These are phyloP conservation scores for Caradrina kadenii DNA, from an alignment of 2,888 invertebrate species.

Conservation along the genomic window DNA sequence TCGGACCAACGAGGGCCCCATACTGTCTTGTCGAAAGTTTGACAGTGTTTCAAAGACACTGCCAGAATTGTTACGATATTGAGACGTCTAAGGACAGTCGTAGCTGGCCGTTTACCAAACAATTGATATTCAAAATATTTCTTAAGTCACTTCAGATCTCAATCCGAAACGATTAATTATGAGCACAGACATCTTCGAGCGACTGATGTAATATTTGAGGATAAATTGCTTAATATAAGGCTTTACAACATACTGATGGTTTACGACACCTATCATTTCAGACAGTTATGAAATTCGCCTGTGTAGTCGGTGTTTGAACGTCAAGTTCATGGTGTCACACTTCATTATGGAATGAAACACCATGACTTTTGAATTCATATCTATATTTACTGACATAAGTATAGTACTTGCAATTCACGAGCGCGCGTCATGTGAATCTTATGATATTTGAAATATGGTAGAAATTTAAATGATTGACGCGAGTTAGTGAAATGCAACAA, in stretches of 20 bases:
- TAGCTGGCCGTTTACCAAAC: slow-evolving; percentile 7
- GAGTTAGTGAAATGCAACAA: not conserved
- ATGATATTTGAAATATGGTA: not conserved
- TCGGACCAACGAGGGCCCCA: not conserved
- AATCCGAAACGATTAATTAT: not conserved
- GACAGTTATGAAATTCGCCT: slow-evolving; percentile 18
- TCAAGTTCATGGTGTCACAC: not conserved
- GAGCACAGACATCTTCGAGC: not conserved
- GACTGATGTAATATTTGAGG: not conserved
- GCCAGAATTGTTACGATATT: not conserved
- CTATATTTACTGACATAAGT: slow-evolving; percentile 1
- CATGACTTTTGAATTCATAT: slow-evolving; percentile 19
- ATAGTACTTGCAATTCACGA: not conserved
- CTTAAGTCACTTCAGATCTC: not conserved
- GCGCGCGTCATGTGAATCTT: not conserved
- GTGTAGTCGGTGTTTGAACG: slow-evolving; percentile 11
- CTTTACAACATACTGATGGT: slow-evolving; percentile 27
- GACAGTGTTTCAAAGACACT: not conserved
- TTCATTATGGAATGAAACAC: slow-evolving; percentile 17
- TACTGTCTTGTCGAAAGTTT: not conserved
- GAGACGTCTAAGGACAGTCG: slow-evolving; percentile 9
- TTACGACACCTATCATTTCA: slow-evolving; percentile 20
- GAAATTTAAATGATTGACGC: not conserved
- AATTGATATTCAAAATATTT: slow-evolving; percentile 20
- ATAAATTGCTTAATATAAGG: slow-evolving; percentile 21